Percentiles rank a stretch among this genome's conserved stretches.
Conservation (phyloP, 2,888 invertebrate species). For the Amblyteles armatorius region DNA sequence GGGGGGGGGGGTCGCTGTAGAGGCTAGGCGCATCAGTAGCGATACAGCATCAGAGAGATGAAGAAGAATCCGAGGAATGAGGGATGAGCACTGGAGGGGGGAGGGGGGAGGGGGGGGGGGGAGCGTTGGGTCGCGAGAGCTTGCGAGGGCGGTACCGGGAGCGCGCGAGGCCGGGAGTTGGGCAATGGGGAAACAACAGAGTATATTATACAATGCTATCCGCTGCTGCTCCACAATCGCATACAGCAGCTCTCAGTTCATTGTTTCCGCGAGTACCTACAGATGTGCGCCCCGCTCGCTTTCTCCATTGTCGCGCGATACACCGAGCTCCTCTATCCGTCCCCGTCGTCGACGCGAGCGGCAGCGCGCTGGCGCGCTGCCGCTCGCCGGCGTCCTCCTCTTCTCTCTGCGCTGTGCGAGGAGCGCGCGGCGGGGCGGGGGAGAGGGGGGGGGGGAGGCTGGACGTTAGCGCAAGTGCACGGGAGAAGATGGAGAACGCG, state of each 20-base stretch:
- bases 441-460: neutral
- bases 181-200: constrained; percentile 79
- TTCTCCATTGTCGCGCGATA: constrained; percentile 77
- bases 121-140: constrained; percentile 35
- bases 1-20: neutral
- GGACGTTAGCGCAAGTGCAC: constrained; percentile 6
- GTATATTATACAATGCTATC: constrained; percentile 84
- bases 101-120: neutral
- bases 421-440: constrained; percentile 9
- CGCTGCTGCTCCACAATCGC: constrained; percentile 82
- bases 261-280: constrained; percentile 82
- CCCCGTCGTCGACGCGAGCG: neutral
- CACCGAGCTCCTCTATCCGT: constrained; percentile 67
- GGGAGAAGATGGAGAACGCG: constrained; percentile 66
- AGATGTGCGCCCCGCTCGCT: constrained; percentile 80
- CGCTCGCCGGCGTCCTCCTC: constrained; percentile 52
- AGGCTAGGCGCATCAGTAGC: constrained; percentile 18
- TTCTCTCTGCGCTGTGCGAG: constrained; percentile 38
- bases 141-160: constrained; percentile 42
- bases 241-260: constrained; percentile 81
- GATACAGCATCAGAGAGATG: constrained; percentile 35
- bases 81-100: constrained; percentile 25
- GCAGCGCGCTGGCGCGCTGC: neutral
- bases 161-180: constrained; percentile 66
- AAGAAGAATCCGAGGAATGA: constrained; percentile 12